Evolutionary conservation across 2,888 invertebrate genomes (phyloP), one percentile per base, ranked within the genome.

Genomic region (Aspidapion aeneum): DNA sequence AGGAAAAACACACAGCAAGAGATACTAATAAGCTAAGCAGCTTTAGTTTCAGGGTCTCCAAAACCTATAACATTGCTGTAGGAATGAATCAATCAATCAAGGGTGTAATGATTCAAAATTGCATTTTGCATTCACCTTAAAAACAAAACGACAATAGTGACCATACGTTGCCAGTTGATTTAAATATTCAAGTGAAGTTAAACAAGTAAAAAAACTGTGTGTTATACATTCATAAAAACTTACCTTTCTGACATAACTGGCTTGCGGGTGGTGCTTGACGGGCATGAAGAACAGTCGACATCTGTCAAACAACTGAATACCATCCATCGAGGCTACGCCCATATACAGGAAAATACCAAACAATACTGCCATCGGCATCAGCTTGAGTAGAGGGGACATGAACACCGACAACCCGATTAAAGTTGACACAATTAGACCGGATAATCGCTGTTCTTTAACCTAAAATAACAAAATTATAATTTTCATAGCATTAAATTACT

Each of bases 281-380:
- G 98, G 98, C 88, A 96, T 94, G 76, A 98, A 89, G 70, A 96
- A 87, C 57, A 98, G 83, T 71, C 92, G 87, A 69, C 93, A 82
- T 63, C 98, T 85, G 73, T 97, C 94, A 80, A 96, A 94, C 77
- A 98, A 87, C 80, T 98, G 96, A 19, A 98, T 95, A 65, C 96
- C 96, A 72, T 90, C 91, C 72, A 96, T 91, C 2, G 96, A 95
- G 0, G 96, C 94, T 67, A 97, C 89, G 61, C 98, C 98, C 94
- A 95, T 94, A 82, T 96, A 96, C 18, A 98, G 87, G 82, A 99
- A 98, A 21, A 98, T 94, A 19, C 98, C 98, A 77, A 98, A 95
- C 19, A 99, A 85, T 60, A 97, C 96, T n/a, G 98, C 90, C 87
- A 97, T 92, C 0, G 98, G 98, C 66, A 98, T 93, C 61, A 90